Percentiles rank a stretch among this genome's conserved stretches.
phyloP scores from a whole-genome alignment of 1,140 invertebrate genomes.

The Musca vetustissima region DNA sequence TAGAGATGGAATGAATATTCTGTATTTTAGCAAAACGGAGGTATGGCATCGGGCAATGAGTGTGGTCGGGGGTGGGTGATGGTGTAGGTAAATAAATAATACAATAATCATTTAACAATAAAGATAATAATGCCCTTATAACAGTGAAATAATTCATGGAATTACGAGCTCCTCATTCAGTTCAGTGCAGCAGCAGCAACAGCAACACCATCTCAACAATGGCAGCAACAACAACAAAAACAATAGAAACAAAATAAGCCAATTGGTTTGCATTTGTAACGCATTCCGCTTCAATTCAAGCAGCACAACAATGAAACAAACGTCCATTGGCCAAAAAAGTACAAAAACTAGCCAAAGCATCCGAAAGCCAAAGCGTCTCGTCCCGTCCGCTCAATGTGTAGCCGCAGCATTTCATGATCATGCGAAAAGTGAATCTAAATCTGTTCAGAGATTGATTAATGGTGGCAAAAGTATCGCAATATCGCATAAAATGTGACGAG shows the following conservation, averaged over 20 bases:
- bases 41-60: no score
- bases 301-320: background rate
- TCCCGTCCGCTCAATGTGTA: no score
- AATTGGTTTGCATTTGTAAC: constrained; percentile 23
- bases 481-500: no score
- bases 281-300: constrained; percentile 9
- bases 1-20: no score
- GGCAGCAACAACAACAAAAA: no score
- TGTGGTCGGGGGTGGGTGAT: no score
- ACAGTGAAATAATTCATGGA: constrained; percentile 13
- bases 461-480: background rate
- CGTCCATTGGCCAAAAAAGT: background rate
- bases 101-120: constrained; percentile 11
- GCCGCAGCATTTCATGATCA: no score
- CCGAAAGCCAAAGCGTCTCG: background rate
- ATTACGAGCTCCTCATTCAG: background rate
- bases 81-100: background rate
- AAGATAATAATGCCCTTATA: constrained; percentile 10
- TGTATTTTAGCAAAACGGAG: no score
- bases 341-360: no score
- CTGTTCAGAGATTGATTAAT: constrained; percentile 12
- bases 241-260: background rate
- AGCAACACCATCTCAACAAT: no score
- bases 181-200: no score
- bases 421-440: background rate